Base-by-base conservation (phyloP, 1,140 invertebrate species). In the Eriosoma lanigerum region DNA sequence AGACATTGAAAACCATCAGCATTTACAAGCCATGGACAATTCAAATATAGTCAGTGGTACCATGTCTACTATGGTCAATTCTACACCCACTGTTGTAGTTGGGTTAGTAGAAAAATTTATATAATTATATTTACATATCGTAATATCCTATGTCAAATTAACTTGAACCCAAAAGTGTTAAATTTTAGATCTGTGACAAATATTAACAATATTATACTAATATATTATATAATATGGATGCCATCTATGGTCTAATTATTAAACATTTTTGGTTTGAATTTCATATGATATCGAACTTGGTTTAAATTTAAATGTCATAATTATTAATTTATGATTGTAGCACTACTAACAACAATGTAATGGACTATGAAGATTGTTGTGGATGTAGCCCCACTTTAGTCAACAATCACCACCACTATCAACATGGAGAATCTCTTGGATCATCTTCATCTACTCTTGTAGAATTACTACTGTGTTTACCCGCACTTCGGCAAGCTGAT, bases 401-500 rank as follows among this genome's bases (percentile, higher is more conserved):
- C n/a, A 29, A 38, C 1, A 64, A 38, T 38, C 62, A 64, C 19
- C 62, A 64, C 4, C 62, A 32, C 32, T 64, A 26, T 32, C 60
- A 64, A 19, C 10, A 12, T 3, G 3, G 19, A n/a, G 66, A 68
- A 24, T 48, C 66, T 0, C 24, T 21, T 9, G 21, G 17, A 0
- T 68, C 66, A 12, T 38, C 44, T 26, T 68, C 66, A 6, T 68
- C 66, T 3, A 72, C 19, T 13, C 46, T 72, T 3, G 17, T 72
- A 19, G 46, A 96, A 84, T 88, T 98, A 83, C 89, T 98, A 76
- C 89, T 98, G 72, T 90, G 95, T 84, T 86, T 98, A 85, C 96
- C 96, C 2, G 90, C 93, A 68, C 87, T 98, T 82, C 88, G 95
- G 82, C 95, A 97, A 86, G 93, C 95, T 0, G 96, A 98, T 86